Conservation (phyloP, 1,140 invertebrate genomes). For the Neotoxoptera formosana region DNA sequence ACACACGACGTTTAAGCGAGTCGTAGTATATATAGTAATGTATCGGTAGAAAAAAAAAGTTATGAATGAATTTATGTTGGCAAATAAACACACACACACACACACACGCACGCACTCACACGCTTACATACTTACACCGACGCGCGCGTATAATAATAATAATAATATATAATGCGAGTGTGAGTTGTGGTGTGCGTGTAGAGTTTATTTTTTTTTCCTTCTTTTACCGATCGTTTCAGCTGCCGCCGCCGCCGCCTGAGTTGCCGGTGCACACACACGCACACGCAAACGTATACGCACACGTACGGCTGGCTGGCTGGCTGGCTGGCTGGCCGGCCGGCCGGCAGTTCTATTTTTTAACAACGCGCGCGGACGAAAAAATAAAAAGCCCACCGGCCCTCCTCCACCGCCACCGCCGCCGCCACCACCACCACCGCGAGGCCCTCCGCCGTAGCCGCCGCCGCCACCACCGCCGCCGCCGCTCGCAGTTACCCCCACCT, state of each 20-base stretch:
- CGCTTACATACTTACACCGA: background rate
- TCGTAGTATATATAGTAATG: background rate
- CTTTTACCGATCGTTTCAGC: conserved; percentile 52
- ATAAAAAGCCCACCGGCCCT: conserved; percentile 34
- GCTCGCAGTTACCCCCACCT: background rate
- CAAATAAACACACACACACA: conserved; percentile 30
- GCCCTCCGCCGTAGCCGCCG: background rate
- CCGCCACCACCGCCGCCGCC: background rate
- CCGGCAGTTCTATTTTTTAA: conserved; percentile 55
- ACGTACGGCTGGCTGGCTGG: background rate
- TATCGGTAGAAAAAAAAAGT: conserved; percentile 34
- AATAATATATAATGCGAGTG: background rate
- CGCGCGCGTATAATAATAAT: background rate
- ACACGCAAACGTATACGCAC: background rate
- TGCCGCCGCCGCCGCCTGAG: conserved; percentile 28
- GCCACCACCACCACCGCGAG: background rate
- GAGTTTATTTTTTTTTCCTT: conserved; percentile 14
- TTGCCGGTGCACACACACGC: conserved; percentile 22
- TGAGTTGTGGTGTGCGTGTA: background rate
- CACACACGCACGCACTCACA: background rate
- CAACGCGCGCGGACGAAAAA: conserved; percentile 55
- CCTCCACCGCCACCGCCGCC: background rate
- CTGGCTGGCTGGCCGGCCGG: conserved; percentile 1
- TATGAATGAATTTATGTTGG: conserved; percentile 54
- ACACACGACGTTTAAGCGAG: background rate